Evolutionary conservation across 1,140 invertebrate species (phyloP).

Genomic region (Drosophila sp.): DNA sequence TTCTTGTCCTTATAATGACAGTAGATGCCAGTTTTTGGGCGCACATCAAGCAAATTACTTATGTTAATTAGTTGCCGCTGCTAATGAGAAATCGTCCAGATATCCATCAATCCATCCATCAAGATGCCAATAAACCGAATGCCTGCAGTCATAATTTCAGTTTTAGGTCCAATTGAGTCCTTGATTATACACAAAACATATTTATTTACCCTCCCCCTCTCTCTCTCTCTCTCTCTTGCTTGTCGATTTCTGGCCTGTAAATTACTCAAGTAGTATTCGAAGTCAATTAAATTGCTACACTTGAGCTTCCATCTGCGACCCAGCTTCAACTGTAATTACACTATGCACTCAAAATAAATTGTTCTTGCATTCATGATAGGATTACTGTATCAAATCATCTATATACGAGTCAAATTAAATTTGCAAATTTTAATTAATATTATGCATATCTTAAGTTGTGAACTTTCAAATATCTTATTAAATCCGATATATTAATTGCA

Average conservation of each 20-base stretch:
- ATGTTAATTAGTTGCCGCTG: conserved; percentile 74
- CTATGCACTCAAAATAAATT: background rate
- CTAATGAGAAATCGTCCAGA: conserved; percentile 75
- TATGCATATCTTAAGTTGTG: too few species aligned
- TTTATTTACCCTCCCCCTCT: conserved; percentile 23
- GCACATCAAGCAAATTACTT: conserved; percentile 74
- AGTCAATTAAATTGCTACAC: conserved; percentile 18
- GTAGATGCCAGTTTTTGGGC: background rate
- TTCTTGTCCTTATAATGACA: conserved; percentile 42
- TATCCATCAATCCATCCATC: conserved; percentile 41
- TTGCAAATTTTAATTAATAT: conserved; percentile 13
- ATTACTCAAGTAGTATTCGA: conserved; percentile 36
- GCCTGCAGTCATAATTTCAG: conserved; percentile 24
- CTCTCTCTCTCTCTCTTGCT: too few species aligned
- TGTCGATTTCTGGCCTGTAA: conserved; percentile 51
- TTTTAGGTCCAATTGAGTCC: conserved; percentile 32
- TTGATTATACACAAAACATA: conserved; percentile 25
- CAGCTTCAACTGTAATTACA: background rate
- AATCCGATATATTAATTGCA: background rate
- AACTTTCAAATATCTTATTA: background rate
- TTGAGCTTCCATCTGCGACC: background rate
- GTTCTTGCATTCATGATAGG: conserved; percentile 1
- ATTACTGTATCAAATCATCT: conserved; percentile 19
- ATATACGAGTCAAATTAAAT: background rate
- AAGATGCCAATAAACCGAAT: conserved; percentile 51